Evolutionary conservation across 1,140 invertebrate genomes (phyloP), one percentile per base, ranked within the genome.

Genomic region (Latrodectus geometricus): DNA sequence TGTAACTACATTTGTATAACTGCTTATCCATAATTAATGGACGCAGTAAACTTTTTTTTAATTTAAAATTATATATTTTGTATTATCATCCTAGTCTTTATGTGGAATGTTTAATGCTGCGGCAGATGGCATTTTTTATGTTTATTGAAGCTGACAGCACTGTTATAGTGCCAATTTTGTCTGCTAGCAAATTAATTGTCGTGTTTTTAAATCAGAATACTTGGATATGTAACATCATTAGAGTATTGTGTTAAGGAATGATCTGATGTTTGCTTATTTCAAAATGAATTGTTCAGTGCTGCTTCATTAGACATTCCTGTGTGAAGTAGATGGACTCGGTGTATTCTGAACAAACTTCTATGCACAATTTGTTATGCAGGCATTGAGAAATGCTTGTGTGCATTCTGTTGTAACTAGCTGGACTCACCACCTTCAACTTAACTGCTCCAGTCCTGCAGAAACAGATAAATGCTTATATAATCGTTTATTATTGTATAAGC

Each of bases 21-120:
- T 86, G 75, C 84, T 56, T 66, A 78, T 61, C 75, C 84, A 78
- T 48, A 70, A 50, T 35, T 35, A 72, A 48, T 70, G 74, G 65
- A 72, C 48, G 68, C 66, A 78, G 75, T 52, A 78, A 76, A 52
- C 65, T 85, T 86, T 85, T 85, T 76, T 77, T 86, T 78, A 86
- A 78, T 86, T 86, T 86, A 86, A 86, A 69, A 86, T 86, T 86
- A 86, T 86, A 86, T 79, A 72, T 81, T 87, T 80, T 87, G 85
- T 87, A 87, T 87, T 87, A 87, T 87, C 61, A 80, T 80, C 85
- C 85, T 87, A 87, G 85, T 87, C 85, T 80, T 80, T 87, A 17
- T 61, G 69, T 78, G 85, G 85, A 87, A 75, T 87, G 85, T 87
- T 87, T 87, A 74, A 87, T 79, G 76, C 77, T 87, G 77, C 52